Percentiles rank a stretch among this genome's conserved stretches.
Conservation (phyloP, 1,140 invertebrate species). For the Drosophila pectinifera region DNA sequence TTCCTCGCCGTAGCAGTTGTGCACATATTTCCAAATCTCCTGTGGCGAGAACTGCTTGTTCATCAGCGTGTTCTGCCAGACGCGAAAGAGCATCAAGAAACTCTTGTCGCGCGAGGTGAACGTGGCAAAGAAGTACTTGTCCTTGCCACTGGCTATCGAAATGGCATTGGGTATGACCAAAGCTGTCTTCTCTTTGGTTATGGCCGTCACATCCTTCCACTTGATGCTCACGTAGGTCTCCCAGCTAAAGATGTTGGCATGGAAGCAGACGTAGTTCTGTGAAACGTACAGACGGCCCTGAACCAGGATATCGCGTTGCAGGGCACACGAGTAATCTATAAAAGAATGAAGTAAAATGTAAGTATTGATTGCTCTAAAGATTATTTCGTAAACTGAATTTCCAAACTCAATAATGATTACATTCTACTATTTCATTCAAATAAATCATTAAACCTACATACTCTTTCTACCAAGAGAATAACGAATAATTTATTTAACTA, state of each 20-base stretch:
- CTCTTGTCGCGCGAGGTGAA: slow-evolving; percentile 96
- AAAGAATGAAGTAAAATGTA: slow-evolving; percentile 4
- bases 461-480: too few species aligned
- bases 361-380: slow-evolving; percentile 1
- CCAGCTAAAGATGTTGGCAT: slow-evolving; percentile 98
- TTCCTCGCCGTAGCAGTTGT: slow-evolving; percentile 96
- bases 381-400: neutral
- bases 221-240: slow-evolving; percentile 93
- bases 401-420: neutral
- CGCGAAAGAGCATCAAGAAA: slow-evolving; percentile 96
- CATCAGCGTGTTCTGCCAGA: slow-evolving; percentile 98
- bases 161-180: slow-evolving; percentile 98
- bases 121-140: slow-evolving; percentile 97
- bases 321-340: slow-evolving; percentile 97
- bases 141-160: slow-evolving; percentile 92
- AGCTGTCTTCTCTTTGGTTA: slow-evolving; percentile 96
- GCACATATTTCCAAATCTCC: slow-evolving; percentile 95
- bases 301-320: slow-evolving; percentile 96
- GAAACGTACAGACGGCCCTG: slow-evolving; percentile 97
- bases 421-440: too few species aligned
- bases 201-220: slow-evolving; percentile 95
- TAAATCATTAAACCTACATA: too few species aligned
- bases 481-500: too few species aligned
- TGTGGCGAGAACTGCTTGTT: slow-evolving; percentile 94
- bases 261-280: slow-evolving; percentile 97